Conservation (phyloP, 2,113 vertebrate genomes). For the Oryzias celebensis region DNA sequence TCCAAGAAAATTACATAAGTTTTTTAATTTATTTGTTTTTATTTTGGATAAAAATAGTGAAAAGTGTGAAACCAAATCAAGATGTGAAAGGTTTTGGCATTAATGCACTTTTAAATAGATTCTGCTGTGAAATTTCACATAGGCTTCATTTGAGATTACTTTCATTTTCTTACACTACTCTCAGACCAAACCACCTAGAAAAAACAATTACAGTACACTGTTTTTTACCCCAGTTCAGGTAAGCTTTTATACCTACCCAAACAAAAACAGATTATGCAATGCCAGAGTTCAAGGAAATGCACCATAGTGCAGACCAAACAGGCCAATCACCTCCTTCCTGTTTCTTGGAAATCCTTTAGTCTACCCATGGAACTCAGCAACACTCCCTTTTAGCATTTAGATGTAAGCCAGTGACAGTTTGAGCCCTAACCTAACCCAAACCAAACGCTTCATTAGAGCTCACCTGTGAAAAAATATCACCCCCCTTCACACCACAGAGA, state of each 20-base stretch:
- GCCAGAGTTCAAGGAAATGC: too few relatives aligned
- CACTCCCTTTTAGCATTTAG: constrained; percentile 9
- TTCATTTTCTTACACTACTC: too few relatives aligned
- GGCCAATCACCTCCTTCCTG: not conserved
- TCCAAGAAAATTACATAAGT: too few relatives aligned
- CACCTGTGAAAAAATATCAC: constrained; percentile 55
- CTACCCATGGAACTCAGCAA: not conserved
- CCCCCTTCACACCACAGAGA: constrained; percentile 65
- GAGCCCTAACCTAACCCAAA: constrained; percentile 31
- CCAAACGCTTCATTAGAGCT: constrained; percentile 66
- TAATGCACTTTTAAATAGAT: not conserved
- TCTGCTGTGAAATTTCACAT: not conserved
- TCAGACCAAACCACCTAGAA: too few relatives aligned
- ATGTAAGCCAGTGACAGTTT: constrained; percentile 20
- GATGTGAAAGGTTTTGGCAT: not conserved
- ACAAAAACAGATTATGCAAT: too few relatives aligned
- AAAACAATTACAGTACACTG: too few relatives aligned
- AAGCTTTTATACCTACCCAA: too few relatives aligned
- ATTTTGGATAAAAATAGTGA: too few relatives aligned
- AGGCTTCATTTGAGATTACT: too few relatives aligned
- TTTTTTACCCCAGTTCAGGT: too few relatives aligned
- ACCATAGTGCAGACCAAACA: too few relatives aligned
- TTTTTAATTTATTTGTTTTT: too few relatives aligned
- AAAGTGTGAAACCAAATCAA: not conserved
- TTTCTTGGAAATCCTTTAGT: constrained; percentile 39